Evolutionary conservation across 64 coral and sea anemone species (phyloP).

Genomic region (Trachythela sp.): DNA sequence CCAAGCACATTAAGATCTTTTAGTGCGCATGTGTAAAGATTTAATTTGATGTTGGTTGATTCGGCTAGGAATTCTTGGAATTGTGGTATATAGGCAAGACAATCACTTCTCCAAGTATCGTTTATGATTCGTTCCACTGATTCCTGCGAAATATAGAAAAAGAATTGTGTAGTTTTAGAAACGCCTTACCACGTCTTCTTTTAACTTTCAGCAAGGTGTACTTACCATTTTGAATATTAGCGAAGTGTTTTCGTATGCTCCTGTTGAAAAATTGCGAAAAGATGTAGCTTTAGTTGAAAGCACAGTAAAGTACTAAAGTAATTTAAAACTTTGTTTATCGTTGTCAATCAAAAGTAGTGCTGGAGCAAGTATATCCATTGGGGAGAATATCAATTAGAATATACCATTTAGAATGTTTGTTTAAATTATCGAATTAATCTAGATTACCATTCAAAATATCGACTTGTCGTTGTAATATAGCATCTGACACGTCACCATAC

Average conservation of each 20-base stretch:
- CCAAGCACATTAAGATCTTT: slow-evolving; percentile 24
- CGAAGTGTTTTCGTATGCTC: too few species aligned
- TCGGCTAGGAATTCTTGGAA: slow-evolving; percentile 26
- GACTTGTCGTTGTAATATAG: slow-evolving; percentile 30
- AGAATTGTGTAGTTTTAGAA: too few species aligned
- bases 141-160: slow-evolving; percentile 33
- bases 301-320: too few species aligned
- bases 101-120: slow-evolving; percentile 48
- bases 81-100: background rate
- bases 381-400: background rate
- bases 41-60: slow-evolving; percentile 50
- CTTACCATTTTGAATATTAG: too few species aligned
- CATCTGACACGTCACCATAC: slow-evolving; percentile 27
- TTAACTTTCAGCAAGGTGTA: background rate
- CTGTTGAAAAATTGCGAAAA: too few species aligned
- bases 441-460: slow-evolving; percentile 45
- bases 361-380: too few species aligned
- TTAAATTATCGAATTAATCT: too few species aligned
- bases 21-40: slow-evolving; percentile 56
- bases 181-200: too few species aligned
- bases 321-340: too few species aligned
- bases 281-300: too few species aligned
- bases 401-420: slow-evolving; percentile 54
- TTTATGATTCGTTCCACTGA: slow-evolving; percentile 57
- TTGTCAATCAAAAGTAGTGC: too few species aligned